Evolutionary conservation across 2,113 vertebrate species (phyloP).

Genomic region (Muscicapa adusta): DNA sequence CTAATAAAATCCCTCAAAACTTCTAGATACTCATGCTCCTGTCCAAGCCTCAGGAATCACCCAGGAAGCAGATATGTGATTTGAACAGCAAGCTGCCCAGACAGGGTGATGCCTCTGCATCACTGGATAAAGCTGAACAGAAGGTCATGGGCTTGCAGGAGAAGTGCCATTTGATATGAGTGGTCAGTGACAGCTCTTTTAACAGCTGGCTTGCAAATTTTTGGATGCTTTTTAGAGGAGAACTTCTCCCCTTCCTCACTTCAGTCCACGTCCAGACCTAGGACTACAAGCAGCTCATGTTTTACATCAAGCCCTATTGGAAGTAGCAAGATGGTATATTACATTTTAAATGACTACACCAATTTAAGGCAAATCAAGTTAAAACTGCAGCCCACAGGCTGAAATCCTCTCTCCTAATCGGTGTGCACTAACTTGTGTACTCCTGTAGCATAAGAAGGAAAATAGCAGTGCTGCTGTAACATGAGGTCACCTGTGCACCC

Average conservation of each 20-base stretch:
- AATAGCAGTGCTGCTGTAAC: background rate
- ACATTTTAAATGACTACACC: slow-evolving; percentile 47
- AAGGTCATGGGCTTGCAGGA: background rate
- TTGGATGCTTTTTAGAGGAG: background rate
- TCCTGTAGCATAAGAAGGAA: background rate
- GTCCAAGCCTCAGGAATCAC: background rate
- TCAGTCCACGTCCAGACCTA: background rate
- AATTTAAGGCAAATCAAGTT: slow-evolving; percentile 48
- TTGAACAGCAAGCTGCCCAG: background rate
- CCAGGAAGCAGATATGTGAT: background rate
- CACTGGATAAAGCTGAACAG: background rate
- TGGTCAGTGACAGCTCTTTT: background rate
- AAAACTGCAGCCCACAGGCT: slow-evolving; percentile 47
- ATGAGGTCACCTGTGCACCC: background rate
- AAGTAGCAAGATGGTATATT: slow-evolving; percentile 23
- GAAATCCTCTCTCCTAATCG: background rate
- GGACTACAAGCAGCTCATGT: background rate
- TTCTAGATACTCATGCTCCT: background rate
- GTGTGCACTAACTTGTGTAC: background rate
- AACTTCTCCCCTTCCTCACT: background rate
- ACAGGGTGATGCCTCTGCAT: background rate
- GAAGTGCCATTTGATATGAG: background rate
- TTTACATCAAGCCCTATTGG: slow-evolving; percentile 36
- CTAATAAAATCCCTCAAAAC: background rate
- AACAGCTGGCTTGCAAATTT: background rate